Percentiles rank a stretch among this genome's conserved stretches.
Conservation (phyloP, 2,888 invertebrate species). For the Tenthredo amoena region DNA sequence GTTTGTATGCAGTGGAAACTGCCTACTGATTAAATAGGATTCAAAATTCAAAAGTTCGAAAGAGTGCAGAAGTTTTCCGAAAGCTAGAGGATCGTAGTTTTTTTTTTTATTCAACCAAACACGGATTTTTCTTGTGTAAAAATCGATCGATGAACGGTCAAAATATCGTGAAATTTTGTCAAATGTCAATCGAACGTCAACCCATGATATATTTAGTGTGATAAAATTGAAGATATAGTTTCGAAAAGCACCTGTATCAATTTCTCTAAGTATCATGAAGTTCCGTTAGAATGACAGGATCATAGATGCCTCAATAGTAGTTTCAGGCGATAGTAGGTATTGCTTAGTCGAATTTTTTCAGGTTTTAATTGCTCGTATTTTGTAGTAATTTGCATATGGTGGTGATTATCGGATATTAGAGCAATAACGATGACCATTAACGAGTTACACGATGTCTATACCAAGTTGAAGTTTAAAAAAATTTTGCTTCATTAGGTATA, state of each 20-base stretch:
- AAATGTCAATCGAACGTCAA: neutral
- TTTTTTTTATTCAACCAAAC: neutral
- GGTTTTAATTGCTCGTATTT: conserved; percentile 18
- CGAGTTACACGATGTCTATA: conserved; percentile 30
- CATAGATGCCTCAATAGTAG: neutral
- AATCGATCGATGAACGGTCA: neutral
- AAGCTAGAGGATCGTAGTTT: neutral
- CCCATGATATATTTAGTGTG: neutral
- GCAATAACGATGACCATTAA: conserved; percentile 52
- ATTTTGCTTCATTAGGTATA: conserved; percentile 24
- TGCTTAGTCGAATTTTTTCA: neutral
- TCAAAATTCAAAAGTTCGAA: neutral
- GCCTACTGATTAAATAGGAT: neutral
- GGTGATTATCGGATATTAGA: conserved; percentile 51
- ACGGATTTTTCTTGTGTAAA: neutral
- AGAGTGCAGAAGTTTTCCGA: neutral
- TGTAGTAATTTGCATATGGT: conserved; percentile 45
- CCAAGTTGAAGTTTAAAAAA: neutral
- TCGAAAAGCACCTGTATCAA: neutral
- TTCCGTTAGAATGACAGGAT: neutral
- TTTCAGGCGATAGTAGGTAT: neutral
- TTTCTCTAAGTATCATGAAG: neutral
- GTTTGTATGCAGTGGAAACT: neutral
- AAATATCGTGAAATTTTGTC: neutral
- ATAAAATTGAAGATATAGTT: neutral